Conservation (phyloP, 2,797 vertebrate genomes). For the Meriones psammophilus region DNA sequence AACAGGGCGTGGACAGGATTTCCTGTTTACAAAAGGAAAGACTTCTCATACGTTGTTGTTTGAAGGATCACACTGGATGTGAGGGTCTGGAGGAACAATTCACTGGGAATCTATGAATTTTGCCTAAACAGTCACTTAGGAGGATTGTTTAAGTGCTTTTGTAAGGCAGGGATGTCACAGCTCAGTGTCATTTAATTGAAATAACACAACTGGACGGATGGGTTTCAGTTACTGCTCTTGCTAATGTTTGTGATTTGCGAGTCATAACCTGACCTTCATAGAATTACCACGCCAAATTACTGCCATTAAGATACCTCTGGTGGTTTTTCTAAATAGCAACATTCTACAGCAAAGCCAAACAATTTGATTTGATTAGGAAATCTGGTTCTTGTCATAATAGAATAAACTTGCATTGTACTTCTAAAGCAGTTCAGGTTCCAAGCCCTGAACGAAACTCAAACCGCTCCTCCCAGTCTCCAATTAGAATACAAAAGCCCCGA, state of each 20-base stretch:
- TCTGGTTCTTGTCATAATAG: constrained; percentile 86
- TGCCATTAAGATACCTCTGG: constrained; percentile 86
- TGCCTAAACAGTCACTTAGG: constrained; percentile 67
- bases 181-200: constrained; percentile 85
- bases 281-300: constrained; percentile 84
- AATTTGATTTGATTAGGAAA: constrained; percentile 88
- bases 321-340: constrained; percentile 85
- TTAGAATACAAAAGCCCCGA: constrained; percentile 71
- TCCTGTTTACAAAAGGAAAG: constrained; percentile 75
- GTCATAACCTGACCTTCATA: constrained; percentile 83
- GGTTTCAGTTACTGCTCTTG: constrained; percentile 68
- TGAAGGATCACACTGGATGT: constrained; percentile 25
- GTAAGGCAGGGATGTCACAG: constrained; percentile 72
- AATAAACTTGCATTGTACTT: constrained; percentile 83
- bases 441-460: constrained; percentile 79
- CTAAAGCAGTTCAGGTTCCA: constrained; percentile 80
- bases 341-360: constrained; percentile 83
- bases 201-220: constrained; percentile 76
- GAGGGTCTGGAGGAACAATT: constrained; percentile 56
- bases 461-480: constrained; percentile 65
- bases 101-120: background rate
- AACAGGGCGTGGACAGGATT: constrained; percentile 45
- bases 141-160: constrained; percentile 75
- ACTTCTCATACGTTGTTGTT: constrained; percentile 70
- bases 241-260: constrained; percentile 79